A percentile compares a stretch with the other conserved stretches of the same genome.
Conservation (phyloP, 2,797 vertebrate genomes). For the Emys orbicularis region DNA sequence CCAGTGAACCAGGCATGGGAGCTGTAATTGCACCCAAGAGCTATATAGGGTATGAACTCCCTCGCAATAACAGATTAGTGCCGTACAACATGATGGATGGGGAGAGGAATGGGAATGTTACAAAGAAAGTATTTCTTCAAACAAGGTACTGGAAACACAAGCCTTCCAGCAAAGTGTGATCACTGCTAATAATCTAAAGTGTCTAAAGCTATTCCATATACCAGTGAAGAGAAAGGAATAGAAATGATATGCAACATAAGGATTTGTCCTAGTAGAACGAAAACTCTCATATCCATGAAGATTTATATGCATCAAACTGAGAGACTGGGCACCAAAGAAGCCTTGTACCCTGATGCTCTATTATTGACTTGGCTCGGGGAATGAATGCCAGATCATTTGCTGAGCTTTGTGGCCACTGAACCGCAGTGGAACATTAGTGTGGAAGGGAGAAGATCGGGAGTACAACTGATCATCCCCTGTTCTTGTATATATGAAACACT, state of each 20-base stretch:
- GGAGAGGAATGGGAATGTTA: not conserved
- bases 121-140: not conserved
- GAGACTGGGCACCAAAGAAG: not conserved
- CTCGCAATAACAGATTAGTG: not conserved
- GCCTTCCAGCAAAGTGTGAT: not conserved
- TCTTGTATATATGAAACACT: not conserved
- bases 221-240: not conserved
- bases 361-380: not conserved
- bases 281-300: not conserved
- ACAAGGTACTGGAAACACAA: not conserved
- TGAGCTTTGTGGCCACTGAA: not conserved
- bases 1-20: not conserved
- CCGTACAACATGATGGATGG: not conserved
- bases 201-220: not conserved
- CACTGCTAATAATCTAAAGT: not conserved
- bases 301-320: not conserved
- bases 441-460: not conserved
- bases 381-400: not conserved
- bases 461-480: not conserved
- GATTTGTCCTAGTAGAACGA: not conserved
- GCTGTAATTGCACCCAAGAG: not conserved
- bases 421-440: not conserved
- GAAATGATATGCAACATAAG: not conserved
- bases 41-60: not conserved
- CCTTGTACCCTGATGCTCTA: not conserved